Percentiles rank a stretch among this genome's conserved stretches.
These are phyloP conservation scores for Plebejus melissa DNA, from an alignment of 2,888 invertebrate species.

Conservation along the genomic window DNA sequence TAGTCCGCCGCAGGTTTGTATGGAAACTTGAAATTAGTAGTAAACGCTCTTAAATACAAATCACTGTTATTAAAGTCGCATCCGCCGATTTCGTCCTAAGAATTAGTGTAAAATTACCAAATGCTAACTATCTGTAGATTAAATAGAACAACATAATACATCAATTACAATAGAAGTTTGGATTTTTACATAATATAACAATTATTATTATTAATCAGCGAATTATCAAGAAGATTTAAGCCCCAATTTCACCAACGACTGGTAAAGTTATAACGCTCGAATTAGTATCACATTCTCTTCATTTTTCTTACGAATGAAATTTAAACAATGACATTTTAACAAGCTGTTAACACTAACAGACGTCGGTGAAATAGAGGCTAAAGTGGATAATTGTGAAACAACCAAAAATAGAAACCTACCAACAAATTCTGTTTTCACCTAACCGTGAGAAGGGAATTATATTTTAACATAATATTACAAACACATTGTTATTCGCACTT, in stretches of 20 bases:
- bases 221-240: too few relatives aligned
- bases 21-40: too few relatives aligned
- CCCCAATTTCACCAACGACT: too few relatives aligned
- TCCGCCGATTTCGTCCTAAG: not conserved
- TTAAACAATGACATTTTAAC: too few relatives aligned
- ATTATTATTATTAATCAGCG: too few relatives aligned
- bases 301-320: too few relatives aligned
- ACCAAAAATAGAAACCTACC: not conserved
- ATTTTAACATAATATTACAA: not conserved
- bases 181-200: not conserved
- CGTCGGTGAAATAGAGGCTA: too few relatives aligned
- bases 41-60: too few relatives aligned
- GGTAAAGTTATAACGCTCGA: too few relatives aligned
- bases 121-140: not conserved
- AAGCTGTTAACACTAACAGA: too few relatives aligned
- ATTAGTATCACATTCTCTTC: too few relatives aligned
- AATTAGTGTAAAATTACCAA: not conserved
- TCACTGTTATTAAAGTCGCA: not conserved
- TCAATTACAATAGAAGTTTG: not conserved
- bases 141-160: not conserved
- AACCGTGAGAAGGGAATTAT: not conserved
- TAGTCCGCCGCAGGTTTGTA: too few relatives aligned
- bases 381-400: not conserved
- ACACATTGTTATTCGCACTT: not conserved
- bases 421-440: not conserved